Conservation (phyloP, 2,113 vertebrate genomes). For the Ochotona princeps region DNA sequence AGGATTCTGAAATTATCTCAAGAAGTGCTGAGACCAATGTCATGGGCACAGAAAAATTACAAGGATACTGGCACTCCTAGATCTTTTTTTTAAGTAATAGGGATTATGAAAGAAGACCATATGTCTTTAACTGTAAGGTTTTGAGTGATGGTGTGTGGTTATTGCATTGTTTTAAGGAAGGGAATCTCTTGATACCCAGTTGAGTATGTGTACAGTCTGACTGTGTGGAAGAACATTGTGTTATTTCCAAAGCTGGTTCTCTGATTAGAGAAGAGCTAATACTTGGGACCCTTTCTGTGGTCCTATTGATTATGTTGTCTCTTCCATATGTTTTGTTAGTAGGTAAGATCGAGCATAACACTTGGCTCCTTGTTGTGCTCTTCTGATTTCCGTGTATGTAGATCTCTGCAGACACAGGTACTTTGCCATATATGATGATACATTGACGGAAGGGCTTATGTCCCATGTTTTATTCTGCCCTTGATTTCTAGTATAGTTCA, state of each 20-base stretch:
- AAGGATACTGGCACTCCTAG: neutral
- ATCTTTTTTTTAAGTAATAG: conserved; percentile 13
- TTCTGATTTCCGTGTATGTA: neutral
- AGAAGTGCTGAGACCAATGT: neutral
- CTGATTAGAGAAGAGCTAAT: neutral
- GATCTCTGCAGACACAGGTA: neutral
- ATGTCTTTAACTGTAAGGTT: neutral
- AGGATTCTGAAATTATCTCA: neutral
- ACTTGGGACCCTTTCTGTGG: neutral
- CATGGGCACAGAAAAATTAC: neutral
- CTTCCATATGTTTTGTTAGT: neutral
- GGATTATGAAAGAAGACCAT: neutral
- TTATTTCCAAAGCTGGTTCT: neutral
- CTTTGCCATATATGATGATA: neutral
- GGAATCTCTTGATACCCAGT: neutral
- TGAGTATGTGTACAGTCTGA: neutral
- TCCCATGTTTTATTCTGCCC: neutral
- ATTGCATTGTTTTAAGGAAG: neutral
- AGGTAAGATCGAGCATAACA: neutral
- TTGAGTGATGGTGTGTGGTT: neutral
- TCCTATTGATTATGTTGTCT: neutral
- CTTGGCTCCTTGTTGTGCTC: neutral
- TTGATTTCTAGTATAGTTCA: neutral
- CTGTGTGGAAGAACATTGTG: neutral
- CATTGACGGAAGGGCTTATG: neutral